Evolutionary conservation across 2,113 vertebrate genomes (phyloP), one percentile per base, ranked within the genome.

Genomic region (Brachypteracias leptosomus): DNA sequence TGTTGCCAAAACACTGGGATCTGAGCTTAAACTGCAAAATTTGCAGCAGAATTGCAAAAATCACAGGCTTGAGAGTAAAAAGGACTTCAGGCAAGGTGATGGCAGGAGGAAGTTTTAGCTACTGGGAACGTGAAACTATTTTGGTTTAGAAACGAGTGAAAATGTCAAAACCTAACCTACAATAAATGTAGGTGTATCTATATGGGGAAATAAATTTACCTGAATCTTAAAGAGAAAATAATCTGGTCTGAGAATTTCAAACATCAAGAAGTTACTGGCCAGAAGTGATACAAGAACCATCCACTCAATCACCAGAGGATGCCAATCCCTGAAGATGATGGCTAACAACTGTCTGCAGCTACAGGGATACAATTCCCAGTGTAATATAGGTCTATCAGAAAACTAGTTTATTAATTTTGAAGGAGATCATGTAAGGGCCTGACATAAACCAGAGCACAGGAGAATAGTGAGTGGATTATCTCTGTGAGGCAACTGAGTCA

Each of bases 11-110:
- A 95, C 59, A 73, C 0, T 62, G 29, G n/a, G 36, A 38, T 91
- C 29, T 93, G 62, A 92, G 71, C 54, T 96, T 36, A 95, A 89
- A 70, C 71, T 94, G 87, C 67, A 93, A 85, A 96, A 91, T 79
- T 91, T 81, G 73, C 49, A 85, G 46, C 54, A 94, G 63, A 91
- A 85, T 33, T 68, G 24, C 26, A 85, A 79, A 94, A 88, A 85
- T 31, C 88, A 55, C 31, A 73, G 46, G 25, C 74, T 73, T 5
- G 4, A 83, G 70, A 72, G 21, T 88, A 76, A 88, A 94, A 88
- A 77, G n/a, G 5, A 49, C 82, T 85, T 76, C 66, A 88, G 40
- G 62, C 46, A 95, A 85, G 62, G 40, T 85, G 46, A 33, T 58
- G 22, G n/a, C 75, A 91, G 54, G 40, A 79, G 78, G 42, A 71